Percentiles rank a stretch among this genome's conserved stretches.
Conservation (phyloP, 2,113 vertebrate genomes). For the Planiliza haematocheilus region DNA sequence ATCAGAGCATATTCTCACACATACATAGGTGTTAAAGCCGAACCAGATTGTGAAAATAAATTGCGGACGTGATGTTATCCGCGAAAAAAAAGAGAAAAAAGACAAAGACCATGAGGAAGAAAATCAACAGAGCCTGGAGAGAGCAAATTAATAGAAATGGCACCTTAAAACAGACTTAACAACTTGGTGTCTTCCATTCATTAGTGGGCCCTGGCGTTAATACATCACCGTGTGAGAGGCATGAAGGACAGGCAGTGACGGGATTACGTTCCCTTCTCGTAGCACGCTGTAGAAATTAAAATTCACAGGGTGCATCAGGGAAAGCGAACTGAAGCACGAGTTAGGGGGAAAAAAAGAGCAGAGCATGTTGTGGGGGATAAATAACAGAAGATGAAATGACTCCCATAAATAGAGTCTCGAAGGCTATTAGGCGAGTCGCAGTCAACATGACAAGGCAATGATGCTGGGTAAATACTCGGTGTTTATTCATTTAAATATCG, state of each 20-base stretch:
- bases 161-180: slow-evolving; percentile 90
- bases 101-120: slow-evolving; percentile 60
- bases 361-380: slow-evolving; percentile 83
- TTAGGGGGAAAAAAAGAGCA: slow-evolving; percentile 70
- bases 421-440: slow-evolving; percentile 87
- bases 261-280: slow-evolving; percentile 87
- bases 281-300: slow-evolving; percentile 91
- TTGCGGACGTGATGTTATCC: slow-evolving; percentile 74
- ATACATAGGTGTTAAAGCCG: slow-evolving; percentile 64
- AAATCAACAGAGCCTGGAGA: slow-evolving; percentile 72
- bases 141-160: slow-evolving; percentile 93
- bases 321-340: slow-evolving; percentile 87
- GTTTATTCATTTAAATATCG: slow-evolving; percentile 89
- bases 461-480: slow-evolving; percentile 90
- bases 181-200: slow-evolving; percentile 91
- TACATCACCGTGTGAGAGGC: slow-evolving; percentile 93
- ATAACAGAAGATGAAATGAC: slow-evolving; percentile 91
- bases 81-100: slow-evolving; percentile 77
- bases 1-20: slow-evolving; percentile 67
- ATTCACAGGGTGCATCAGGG: slow-evolving; percentile 91
- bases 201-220: slow-evolving; percentile 89
- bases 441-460: slow-evolving; percentile 89
- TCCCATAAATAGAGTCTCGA: slow-evolving; percentile 90
- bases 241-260: slow-evolving; percentile 94
- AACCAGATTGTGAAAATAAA: slow-evolving; percentile 84